Conservation (phyloP, 2,113 vertebrate genomes). For the Neopipo cinnamomea region DNA sequence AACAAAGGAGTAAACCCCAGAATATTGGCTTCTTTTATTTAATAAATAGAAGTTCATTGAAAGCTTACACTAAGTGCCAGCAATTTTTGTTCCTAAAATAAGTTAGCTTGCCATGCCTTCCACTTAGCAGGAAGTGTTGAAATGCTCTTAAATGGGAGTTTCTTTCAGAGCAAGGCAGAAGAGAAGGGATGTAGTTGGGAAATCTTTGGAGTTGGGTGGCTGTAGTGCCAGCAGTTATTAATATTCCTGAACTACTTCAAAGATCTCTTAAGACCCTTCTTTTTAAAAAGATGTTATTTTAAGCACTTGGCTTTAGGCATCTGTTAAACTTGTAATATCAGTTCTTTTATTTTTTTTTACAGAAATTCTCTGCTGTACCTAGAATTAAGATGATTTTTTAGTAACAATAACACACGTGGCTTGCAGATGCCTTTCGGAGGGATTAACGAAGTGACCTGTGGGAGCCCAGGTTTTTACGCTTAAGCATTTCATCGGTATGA, state of each 20-base stretch:
- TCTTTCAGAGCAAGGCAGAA: background rate
- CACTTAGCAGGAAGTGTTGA: background rate
- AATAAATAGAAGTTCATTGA: background rate
- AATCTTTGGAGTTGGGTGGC: background rate
- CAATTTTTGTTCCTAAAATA: background rate
- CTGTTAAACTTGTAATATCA: background rate
- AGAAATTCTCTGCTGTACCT: background rate
- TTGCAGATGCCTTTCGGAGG: background rate
- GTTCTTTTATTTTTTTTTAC: background rate
- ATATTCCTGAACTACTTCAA: background rate
- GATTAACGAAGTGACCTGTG: conserved; percentile 39
- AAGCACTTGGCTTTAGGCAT: background rate
- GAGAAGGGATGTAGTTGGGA: background rate
- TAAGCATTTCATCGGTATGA: conserved; percentile 15
- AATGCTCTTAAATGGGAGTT: conserved; percentile 1
- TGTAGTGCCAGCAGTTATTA: background rate
- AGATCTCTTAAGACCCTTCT: background rate
- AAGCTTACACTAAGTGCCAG: background rate
- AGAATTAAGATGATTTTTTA: background rate
- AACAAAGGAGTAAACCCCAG: background rate
- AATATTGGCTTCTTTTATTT: background rate
- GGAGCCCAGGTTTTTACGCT: conserved; percentile 21
- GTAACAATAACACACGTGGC: background rate
- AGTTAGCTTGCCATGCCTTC: background rate
- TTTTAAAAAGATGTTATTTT: background rate